Conservation (phyloP, 2,797 vertebrate genomes). For the Danio choprae region DNA sequence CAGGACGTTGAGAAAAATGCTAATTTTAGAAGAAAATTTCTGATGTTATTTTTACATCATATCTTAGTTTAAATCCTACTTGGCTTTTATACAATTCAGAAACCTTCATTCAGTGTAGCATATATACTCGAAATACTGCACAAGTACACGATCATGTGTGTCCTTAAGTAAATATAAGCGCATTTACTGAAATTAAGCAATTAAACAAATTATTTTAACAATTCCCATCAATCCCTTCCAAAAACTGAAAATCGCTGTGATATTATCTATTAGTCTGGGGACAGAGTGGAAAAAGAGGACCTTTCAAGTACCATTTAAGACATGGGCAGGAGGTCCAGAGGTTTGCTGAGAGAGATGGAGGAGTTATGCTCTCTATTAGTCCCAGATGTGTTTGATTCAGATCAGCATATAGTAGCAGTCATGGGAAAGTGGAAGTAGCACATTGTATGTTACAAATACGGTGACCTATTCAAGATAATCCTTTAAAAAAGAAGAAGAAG, state of each 20-base stretch:
- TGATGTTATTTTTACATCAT: too few species aligned
- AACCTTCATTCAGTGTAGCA: not conserved
- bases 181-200: constrained; percentile 20
- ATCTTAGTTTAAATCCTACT: not conserved
- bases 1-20: too few species aligned
- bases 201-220: constrained; percentile 13
- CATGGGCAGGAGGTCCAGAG: constrained; percentile 25
- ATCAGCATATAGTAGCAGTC: constrained; percentile 34
- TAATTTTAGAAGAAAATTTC: too few species aligned
- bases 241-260: not conserved
- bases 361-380: constrained; percentile 34
- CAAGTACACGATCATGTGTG: not conserved
- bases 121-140: not conserved
- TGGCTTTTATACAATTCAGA: not conserved
- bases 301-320: constrained; percentile 30
- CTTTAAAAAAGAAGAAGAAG: not conserved
- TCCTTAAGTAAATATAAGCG: not conserved
- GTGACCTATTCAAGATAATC: constrained; percentile 8
- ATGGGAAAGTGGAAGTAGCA: constrained; percentile 36
- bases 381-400: constrained; percentile 46
- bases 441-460: constrained; percentile 24
- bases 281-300: constrained; percentile 29
- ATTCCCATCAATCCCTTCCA: constrained; percentile 13
- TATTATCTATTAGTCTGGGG: not conserved
- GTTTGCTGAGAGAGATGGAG: constrained; percentile 21